Conservation (phyloP, 2,797 vertebrate species). For the Hyperoplus immaculatus region DNA sequence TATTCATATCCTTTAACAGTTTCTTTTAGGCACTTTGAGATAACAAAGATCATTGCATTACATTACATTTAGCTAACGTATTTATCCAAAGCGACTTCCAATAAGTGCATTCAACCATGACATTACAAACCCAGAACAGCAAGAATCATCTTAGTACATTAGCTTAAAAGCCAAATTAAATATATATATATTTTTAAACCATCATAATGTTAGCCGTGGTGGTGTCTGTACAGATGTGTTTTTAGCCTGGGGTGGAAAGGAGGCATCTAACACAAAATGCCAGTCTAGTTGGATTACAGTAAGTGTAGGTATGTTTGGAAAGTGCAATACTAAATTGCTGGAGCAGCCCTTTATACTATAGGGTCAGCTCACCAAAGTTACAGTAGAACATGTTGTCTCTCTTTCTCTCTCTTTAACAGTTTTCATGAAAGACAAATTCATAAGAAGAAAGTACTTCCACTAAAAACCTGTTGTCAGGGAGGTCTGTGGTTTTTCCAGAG, state of each 20-base stretch:
- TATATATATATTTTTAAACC: too few species aligned
- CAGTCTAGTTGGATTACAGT: not conserved
- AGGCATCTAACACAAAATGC: not conserved
- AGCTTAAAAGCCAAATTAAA: too few species aligned
- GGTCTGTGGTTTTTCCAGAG: not conserved
- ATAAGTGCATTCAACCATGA: too few species aligned
- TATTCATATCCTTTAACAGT: not conserved
- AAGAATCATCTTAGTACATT: too few species aligned
- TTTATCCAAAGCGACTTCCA: too few species aligned
- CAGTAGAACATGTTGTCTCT: not conserved
- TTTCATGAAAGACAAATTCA: not conserved
- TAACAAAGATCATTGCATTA: too few species aligned
- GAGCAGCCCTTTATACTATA: not conserved
- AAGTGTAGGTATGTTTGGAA: not conserved
- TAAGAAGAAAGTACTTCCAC: not conserved
- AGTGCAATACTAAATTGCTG: not conserved
- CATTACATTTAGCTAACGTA: too few species aligned
- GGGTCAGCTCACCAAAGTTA: not conserved
- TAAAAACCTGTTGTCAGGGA: not conserved
- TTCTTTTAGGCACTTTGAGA: not conserved
- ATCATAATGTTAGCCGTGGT: too few species aligned
- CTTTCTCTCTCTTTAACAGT: not conserved
- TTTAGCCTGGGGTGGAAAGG: too few species aligned
- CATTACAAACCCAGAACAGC: too few species aligned
- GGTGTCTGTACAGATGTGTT: too few species aligned